Evolutionary conservation across 2,797 vertebrate species (phyloP).

Genomic region (Botia almorhae): DNA sequence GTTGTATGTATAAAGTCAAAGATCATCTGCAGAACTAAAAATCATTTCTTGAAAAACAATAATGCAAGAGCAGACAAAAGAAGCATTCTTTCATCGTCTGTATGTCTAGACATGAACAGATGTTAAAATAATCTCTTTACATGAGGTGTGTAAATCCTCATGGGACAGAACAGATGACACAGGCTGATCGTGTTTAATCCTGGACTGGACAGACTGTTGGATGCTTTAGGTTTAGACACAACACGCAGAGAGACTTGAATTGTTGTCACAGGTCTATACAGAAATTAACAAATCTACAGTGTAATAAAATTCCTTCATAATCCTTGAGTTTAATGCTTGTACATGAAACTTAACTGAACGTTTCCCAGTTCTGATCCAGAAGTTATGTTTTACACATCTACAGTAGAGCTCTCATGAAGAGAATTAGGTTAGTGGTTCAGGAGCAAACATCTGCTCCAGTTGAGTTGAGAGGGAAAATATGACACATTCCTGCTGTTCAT

Average conservation of each 20-base stretch:
- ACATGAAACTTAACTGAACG: neutral
- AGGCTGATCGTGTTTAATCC: slow-evolving; percentile 15
- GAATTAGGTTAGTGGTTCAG: slow-evolving; percentile 43
- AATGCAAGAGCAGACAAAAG: neutral
- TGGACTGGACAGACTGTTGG: neutral
- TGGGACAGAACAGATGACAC: neutral
- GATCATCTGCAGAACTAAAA: neutral
- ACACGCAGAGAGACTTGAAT: slow-evolving; percentile 1
- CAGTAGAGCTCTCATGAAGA: neutral
- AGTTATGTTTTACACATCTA: slow-evolving; percentile 11
- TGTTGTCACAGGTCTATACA: neutral
- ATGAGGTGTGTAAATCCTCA: neutral
- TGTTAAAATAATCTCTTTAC: neutral
- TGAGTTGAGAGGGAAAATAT: slow-evolving; percentile 33
- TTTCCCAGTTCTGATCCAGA: neutral
- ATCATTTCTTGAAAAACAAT: neutral
- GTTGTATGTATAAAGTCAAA: too few relatives aligned
- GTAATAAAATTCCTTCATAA: neutral
- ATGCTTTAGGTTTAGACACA: slow-evolving; percentile 10
- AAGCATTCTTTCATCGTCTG: neutral
- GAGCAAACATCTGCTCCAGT: slow-evolving; percentile 44
- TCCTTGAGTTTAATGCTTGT: neutral
- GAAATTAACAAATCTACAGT: too few relatives aligned
- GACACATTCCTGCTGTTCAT: neutral
- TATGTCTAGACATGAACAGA: neutral